A percentile compares a stretch with the other conserved stretches of the same genome.
Evolutionary conservation across 2,888 invertebrate species (phyloP).

Genomic region (Apamea monoglypha): DNA sequence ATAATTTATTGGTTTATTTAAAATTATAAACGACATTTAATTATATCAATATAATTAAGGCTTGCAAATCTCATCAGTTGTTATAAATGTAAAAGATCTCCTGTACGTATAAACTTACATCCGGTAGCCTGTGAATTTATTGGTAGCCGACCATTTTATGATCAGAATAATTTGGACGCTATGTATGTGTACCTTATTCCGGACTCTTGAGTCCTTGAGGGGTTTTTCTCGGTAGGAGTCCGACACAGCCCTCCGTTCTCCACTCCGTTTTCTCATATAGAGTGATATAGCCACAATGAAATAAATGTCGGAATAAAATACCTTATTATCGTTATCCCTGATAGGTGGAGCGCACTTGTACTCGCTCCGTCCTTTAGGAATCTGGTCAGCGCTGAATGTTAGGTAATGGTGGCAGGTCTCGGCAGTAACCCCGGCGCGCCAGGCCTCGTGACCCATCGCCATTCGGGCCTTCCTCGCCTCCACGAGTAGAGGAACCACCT

Average conservation of each 20-base stretch:
- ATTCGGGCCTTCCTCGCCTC: conserved; percentile 84
- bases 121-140: neutral
- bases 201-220: no score
- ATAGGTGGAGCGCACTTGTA: conserved; percentile 94
- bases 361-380: conserved; percentile 92
- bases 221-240: neutral
- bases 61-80: no score
- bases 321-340: conserved; percentile 91
- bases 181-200: neutral
- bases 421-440: conserved; percentile 91
- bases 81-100: neutral
- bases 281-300: neutral
- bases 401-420: conserved; percentile 95
- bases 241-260: neutral
- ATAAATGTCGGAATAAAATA: conserved; percentile 63
- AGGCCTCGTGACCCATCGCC: conserved; percentile 87
- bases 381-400: conserved; percentile 91
- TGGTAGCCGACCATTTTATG: neutral
- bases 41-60: neutral
- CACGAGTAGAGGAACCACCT: conserved; percentile 90
- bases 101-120: neutral
- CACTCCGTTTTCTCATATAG: neutral
- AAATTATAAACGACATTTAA: neutral
- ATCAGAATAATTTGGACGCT: neutral
- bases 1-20: neutral